phyloP scores from a whole-genome alignment of 2,797 vertebrate species.

The Pipistrellus nathusii region DNA sequence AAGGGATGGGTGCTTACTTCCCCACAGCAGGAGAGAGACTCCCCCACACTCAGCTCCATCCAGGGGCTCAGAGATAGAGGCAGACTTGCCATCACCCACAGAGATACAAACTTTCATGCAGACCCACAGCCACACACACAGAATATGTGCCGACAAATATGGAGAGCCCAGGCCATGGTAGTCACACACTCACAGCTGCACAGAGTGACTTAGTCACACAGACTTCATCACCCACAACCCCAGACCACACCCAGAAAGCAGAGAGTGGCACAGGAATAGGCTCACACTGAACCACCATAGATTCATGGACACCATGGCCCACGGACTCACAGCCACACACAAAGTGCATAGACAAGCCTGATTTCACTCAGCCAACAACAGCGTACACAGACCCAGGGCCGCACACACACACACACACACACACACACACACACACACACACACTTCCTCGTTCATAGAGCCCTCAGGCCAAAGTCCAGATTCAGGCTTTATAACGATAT shows the following conservation, averaged over 20 bases:
- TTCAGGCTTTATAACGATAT: background rate
- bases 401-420: background rate
- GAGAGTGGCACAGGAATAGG: background rate
- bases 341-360: background rate
- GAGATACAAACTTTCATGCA: background rate
- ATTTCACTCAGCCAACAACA: background rate
- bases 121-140: background rate
- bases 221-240: slow-evolving; percentile 2
- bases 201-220: background rate
- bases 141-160: background rate
- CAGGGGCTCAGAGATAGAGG: background rate
- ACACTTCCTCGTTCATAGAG: background rate
- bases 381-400: background rate
- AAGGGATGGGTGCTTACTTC: slow-evolving; percentile 51
- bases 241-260: background rate
- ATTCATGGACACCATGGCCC: background rate
- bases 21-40: slow-evolving; percentile 59
- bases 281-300: background rate
- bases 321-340: background rate
- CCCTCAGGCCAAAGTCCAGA: background rate
- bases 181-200: background rate
- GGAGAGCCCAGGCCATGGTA: background rate
- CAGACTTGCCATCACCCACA: background rate
- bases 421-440: background rate
- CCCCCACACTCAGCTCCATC: background rate